These are phyloP conservation scores for Zophobas atratus DNA, from an alignment of 1,140 invertebrate species.

Conservation along the genomic window DNA sequence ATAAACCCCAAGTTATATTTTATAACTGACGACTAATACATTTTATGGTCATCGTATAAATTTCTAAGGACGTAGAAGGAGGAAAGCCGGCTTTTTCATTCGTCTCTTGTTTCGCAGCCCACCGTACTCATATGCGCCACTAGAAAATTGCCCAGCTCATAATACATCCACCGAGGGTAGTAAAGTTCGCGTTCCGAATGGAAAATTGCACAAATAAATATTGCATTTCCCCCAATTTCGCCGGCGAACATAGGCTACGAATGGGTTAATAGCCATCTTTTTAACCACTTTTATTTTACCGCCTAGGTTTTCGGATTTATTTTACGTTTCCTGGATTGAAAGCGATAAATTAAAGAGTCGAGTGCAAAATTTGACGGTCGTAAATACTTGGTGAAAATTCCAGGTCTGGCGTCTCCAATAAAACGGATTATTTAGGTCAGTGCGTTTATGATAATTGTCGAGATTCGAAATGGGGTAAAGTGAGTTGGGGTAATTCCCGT, in stretches of 20 bases:
- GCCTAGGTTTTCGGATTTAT: conserved; percentile 29
- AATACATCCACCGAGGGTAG: conserved; percentile 29
- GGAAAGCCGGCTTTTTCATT: neutral
- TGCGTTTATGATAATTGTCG: conserved; percentile 29
- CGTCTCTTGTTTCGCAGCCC: neutral
- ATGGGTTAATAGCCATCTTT: conserved; percentile 31
- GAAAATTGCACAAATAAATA: conserved; percentile 33
- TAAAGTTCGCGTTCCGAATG: conserved; percentile 10
- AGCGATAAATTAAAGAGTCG: conserved; percentile 28
- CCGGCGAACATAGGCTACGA: conserved; percentile 1
- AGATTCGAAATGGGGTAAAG: conserved; percentile 21
- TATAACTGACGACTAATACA: too few relatives aligned
- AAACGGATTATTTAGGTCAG: conserved; percentile 36
- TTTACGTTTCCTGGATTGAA: conserved; percentile 26
- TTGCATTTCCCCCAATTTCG: conserved; percentile 11
- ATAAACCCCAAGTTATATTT: too few relatives aligned
- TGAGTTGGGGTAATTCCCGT: conserved; percentile 5
- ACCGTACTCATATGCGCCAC: neutral
- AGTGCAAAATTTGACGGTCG: conserved; percentile 23
- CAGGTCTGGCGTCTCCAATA: conserved; percentile 6
- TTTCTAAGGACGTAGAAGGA: neutral
- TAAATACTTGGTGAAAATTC: conserved; percentile 15
- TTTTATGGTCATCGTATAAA: too few relatives aligned
- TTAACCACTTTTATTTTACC: conserved; percentile 25
- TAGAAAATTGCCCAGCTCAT: conserved; percentile 4